Evolutionary conservation across 2,888 invertebrate genomes (phyloP).

Genomic region (Amiota minor): DNA sequence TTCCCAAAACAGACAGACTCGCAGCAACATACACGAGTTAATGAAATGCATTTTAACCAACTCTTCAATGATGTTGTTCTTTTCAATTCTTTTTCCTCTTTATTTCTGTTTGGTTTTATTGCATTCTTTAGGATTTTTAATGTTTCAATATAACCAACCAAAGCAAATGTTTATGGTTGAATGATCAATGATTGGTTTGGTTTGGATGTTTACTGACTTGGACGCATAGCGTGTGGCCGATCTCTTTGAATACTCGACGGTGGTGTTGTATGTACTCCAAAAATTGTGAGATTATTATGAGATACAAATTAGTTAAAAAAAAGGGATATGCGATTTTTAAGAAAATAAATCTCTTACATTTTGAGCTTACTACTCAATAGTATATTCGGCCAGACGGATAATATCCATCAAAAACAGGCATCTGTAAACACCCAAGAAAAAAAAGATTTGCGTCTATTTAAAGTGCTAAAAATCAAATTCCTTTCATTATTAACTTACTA

Average conservation of each 20-base stretch:
- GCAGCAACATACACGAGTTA: slow-evolving; percentile 52
- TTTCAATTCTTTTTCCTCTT: slow-evolving; percentile 9
- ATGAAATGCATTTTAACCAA: slow-evolving; percentile 68
- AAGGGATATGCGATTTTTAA: too few species aligned
- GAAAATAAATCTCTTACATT: too few species aligned
- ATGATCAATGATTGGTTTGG: slow-evolving; percentile 61
- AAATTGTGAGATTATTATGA: slow-evolving; percentile 9
- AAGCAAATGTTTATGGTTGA: slow-evolving; percentile 39
- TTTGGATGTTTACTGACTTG: slow-evolving; percentile 59
- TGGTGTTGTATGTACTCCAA: too few species aligned
- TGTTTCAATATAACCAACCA: slow-evolving; percentile 56
- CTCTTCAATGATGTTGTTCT: slow-evolving; percentile 55
- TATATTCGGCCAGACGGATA: too few species aligned
- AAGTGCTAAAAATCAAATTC: too few species aligned
- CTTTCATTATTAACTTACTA: too few species aligned
- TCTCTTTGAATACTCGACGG: too few species aligned
- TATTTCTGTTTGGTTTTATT: slow-evolving; percentile 29
- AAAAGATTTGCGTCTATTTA: too few species aligned
- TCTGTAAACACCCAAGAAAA: too few species aligned
- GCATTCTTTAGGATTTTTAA: slow-evolving; percentile 47
- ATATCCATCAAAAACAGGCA: too few species aligned
- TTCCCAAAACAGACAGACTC: background rate
- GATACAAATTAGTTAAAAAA: slow-evolving; percentile 8
- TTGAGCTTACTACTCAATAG: too few species aligned
- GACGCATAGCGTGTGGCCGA: slow-evolving; percentile 61